phyloP scores from a whole-genome alignment of 2,797 vertebrate genomes.

The Betta splendens region DNA sequence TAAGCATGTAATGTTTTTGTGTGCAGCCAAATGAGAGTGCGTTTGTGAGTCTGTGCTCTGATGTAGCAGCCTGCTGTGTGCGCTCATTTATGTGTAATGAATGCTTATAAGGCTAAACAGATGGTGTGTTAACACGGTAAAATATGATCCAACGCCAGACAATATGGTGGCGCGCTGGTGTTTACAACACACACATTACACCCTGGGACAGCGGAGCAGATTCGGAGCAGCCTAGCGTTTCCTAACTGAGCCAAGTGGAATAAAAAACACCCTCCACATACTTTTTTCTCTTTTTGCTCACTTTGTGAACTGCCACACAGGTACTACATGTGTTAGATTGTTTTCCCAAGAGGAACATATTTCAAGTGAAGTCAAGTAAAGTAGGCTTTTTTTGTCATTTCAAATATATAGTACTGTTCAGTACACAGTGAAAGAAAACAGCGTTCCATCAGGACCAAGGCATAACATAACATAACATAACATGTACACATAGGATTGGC shows the following conservation, averaged over 20 bases:
- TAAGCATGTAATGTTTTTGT: slow-evolving; percentile 20
- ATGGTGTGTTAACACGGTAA: slow-evolving; percentile 86
- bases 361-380: too few relatives aligned
- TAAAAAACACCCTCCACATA: slow-evolving; percentile 34
- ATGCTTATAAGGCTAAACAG: slow-evolving; percentile 82
- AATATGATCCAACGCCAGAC: slow-evolving; percentile 83
- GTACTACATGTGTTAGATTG: background rate
- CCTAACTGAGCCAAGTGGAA: slow-evolving; percentile 44
- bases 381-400: too few relatives aligned
- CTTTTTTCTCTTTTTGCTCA: slow-evolving; percentile 8
- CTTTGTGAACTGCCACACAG: slow-evolving; percentile 9
- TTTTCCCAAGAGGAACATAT: background rate
- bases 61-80: slow-evolving; percentile 70
- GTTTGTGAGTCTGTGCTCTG: slow-evolving; percentile 34
- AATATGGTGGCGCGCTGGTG: slow-evolving; percentile 82
- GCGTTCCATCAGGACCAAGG: too few relatives aligned
- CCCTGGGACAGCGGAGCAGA: slow-evolving; percentile 69
- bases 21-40: slow-evolving; percentile 27
- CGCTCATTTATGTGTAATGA: slow-evolving; percentile 80
- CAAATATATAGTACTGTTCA: too few relatives aligned
- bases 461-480: too few relatives aligned
- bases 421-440: too few relatives aligned
- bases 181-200: slow-evolving; percentile 81
- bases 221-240: slow-evolving; percentile 48
- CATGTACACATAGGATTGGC: too few relatives aligned